These are phyloP conservation scores for Oriolus oriolus DNA, from an alignment of 2,113 vertebrate genomes.

Conservation along the genomic window DNA sequence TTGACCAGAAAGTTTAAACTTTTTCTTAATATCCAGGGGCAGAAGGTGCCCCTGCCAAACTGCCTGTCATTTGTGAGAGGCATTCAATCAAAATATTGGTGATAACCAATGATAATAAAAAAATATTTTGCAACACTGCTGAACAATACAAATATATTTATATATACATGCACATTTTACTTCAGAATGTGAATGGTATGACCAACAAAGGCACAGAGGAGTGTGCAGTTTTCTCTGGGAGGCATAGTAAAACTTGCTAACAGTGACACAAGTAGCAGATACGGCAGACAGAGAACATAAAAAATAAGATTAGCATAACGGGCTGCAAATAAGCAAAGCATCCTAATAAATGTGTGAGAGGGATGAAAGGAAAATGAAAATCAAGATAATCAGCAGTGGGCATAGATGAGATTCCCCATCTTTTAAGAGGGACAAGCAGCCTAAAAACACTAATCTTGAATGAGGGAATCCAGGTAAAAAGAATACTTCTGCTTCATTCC, in stretches of 20 bases:
- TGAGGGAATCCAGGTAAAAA: background rate
- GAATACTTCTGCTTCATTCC: background rate
- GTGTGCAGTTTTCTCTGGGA: background rate
- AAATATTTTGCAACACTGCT: background rate
- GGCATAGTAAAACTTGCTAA: background rate
- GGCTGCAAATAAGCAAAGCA: background rate
- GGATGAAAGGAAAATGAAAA: background rate
- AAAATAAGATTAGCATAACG: background rate
- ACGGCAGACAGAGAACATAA: background rate
- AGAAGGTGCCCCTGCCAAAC: background rate
- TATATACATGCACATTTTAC: background rate
- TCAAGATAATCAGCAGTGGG: background rate
- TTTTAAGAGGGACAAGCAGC: background rate
- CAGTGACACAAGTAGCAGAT: background rate
- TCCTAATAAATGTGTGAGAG: background rate
- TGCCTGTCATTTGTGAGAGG: fast-evolving
- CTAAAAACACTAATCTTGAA: background rate
- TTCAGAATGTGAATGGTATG: background rate
- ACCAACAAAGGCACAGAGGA: background rate
- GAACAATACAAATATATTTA: background rate
- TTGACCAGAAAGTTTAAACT: background rate
- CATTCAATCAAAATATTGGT: background rate
- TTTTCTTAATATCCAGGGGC: background rate
- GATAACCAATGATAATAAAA: background rate
- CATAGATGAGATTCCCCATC: background rate